Percentiles rank a stretch among this genome's conserved stretches.
These are phyloP conservation scores for Potamilus streckersoni DNA, from an alignment of 1,140 invertebrate species.

Conservation along the genomic window DNA sequence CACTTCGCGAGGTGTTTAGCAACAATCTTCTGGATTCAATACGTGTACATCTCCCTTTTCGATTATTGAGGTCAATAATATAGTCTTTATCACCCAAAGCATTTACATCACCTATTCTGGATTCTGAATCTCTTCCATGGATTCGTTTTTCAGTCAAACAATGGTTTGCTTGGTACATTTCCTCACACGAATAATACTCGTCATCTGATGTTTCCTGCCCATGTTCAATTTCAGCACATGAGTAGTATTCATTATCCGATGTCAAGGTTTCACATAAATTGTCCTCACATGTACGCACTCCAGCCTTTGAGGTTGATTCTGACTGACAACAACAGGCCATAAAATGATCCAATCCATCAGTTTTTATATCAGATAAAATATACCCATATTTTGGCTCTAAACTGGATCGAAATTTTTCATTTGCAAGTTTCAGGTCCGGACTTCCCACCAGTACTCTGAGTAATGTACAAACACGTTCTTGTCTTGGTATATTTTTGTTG, in stretches of 20 bases:
- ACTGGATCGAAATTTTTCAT: background rate
- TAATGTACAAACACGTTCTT: background rate
- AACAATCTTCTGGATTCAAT: too few species aligned
- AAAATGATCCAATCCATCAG: background rate
- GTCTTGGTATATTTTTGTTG: background rate
- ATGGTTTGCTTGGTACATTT: too few species aligned
- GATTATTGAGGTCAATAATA: too few species aligned
- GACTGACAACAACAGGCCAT: background rate
- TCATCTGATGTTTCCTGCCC: too few species aligned
- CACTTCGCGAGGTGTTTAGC: background rate
- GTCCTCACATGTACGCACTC: background rate
- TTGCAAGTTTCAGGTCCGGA: background rate
- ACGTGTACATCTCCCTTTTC: too few species aligned
- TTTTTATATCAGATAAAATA: background rate
- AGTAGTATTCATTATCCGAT: too few species aligned
- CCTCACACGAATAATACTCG: too few species aligned
- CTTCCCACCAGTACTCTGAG: background rate
- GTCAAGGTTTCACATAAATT: background rate
- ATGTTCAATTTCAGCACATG: too few species aligned
- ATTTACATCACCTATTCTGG: too few species aligned
- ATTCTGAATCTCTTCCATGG: too few species aligned
- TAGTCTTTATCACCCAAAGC: too few species aligned
- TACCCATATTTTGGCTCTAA: constrained; percentile 12
- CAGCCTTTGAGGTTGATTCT: background rate
- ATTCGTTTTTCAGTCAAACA: too few species aligned